A percentile compares a stretch with the other conserved stretches of the same genome.
Conservation (phyloP, 2,113 vertebrate species). For the Hippocampus barbouri region DNA sequence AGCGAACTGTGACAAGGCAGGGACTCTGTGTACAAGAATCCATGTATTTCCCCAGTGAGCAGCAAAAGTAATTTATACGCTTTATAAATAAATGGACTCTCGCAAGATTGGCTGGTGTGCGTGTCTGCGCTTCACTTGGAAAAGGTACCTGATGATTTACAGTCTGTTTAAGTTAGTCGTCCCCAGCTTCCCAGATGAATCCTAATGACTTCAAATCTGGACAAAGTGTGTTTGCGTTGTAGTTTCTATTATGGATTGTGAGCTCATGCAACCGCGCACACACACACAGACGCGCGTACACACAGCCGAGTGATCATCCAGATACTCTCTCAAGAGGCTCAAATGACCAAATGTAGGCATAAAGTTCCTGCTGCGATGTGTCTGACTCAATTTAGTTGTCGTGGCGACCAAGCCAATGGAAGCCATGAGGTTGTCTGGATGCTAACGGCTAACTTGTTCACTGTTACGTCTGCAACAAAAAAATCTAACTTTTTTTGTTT, state of each 20-base stretch:
- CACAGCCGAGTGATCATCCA: conserved; percentile 3
- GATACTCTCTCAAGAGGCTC: conserved; percentile 8
- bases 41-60: neutral
- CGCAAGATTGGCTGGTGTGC: neutral
- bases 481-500: neutral
- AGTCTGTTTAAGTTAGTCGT: neutral
- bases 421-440: neutral
- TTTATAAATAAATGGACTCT: neutral
- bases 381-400: neutral
- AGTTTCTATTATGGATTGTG: neutral
- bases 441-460: neutral
- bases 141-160: neutral
- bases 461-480: too few species aligned
- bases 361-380: conserved; percentile 8
- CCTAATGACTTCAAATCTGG: conserved; percentile 1
- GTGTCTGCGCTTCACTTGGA: neutral
- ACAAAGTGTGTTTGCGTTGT: neutral
- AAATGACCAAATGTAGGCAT: conserved; percentile 48
- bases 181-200: neutral
- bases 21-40: neutral
- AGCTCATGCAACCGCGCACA: neutral
- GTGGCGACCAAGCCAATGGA: neutral
- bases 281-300: neutral
- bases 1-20: too few species aligned
- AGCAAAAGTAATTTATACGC: neutral